Evolutionary conservation across 2,888 invertebrate species (phyloP).

Genomic region (Dendrolimus houi): DNA sequence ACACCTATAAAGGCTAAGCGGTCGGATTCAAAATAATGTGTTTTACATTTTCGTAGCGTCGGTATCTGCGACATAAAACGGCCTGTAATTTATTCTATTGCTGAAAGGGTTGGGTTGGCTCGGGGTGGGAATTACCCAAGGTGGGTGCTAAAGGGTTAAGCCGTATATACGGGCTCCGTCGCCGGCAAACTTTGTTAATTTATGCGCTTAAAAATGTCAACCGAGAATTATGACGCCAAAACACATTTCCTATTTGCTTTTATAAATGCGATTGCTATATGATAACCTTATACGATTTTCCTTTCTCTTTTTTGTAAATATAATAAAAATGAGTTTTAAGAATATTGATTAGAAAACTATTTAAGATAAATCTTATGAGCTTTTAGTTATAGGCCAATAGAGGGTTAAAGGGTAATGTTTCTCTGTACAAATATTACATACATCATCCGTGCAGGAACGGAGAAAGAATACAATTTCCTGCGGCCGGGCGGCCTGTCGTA

Average conservation of each 20-base stretch:
- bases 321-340: neutral
- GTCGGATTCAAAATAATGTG: slow-evolving; percentile 74
- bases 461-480: no score
- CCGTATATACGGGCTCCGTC: slow-evolving; percentile 70
- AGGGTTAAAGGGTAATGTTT: no score
- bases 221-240: slow-evolving; percentile 73
- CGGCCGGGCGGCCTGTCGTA: no score
- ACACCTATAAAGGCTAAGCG: slow-evolving; percentile 73
- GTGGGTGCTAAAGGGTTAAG: slow-evolving; percentile 77
- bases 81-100: slow-evolving; percentile 76
- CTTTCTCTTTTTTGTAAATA: slow-evolving; percentile 2
- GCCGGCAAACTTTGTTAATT: slow-evolving; percentile 74
- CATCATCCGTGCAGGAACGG: no score
- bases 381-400: no score
- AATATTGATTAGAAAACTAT: no score
- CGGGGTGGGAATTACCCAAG: slow-evolving; percentile 75
- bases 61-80: slow-evolving; percentile 75
- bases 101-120: slow-evolving; percentile 71
- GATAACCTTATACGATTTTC: slow-evolving; percentile 17
- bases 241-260: slow-evolving; percentile 70
- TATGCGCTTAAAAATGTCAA: slow-evolving; percentile 77
- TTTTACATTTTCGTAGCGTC: slow-evolving; percentile 71
- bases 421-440: no score
- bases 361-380: no score
- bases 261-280: slow-evolving; percentile 40